Conservation (phyloP, 2,888 invertebrate species). For the Brachylomia viminalis region DNA sequence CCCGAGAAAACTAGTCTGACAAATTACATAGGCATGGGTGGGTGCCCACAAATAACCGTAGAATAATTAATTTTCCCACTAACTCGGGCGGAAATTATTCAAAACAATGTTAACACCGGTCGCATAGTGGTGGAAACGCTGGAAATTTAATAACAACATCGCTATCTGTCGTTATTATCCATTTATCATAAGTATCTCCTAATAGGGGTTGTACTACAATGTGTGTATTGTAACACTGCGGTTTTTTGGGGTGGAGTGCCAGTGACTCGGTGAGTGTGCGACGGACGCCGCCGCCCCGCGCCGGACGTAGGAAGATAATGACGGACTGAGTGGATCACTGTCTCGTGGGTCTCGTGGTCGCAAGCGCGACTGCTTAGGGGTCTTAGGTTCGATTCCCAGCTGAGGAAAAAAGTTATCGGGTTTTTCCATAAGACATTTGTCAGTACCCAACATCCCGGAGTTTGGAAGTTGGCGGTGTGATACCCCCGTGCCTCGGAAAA, state of each 20-base stretch:
- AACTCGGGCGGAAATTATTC: slow-evolving; percentile 50
- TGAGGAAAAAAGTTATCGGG: too few relatives aligned
- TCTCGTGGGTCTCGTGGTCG: too few relatives aligned
- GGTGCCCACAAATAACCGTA: slow-evolving; percentile 26
- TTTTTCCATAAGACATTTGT: too few relatives aligned
- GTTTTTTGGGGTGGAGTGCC: slow-evolving; percentile 52
- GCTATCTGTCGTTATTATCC: slow-evolving; percentile 56
- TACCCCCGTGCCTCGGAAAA: too few relatives aligned
- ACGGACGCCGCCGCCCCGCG: too few relatives aligned
- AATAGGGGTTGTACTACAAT: slow-evolving; percentile 63
- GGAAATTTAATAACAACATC: slow-evolving; percentile 63
- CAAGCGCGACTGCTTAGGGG: too few relatives aligned
- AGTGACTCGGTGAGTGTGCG: slow-evolving; percentile 15
- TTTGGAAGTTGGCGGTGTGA: too few relatives aligned
- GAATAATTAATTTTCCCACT: slow-evolving; percentile 31
- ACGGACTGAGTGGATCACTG: too few relatives aligned
- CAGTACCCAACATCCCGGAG: too few relatives aligned
- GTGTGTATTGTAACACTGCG: slow-evolving; percentile 64
- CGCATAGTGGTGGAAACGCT: slow-evolving; percentile 36
- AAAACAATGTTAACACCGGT: slow-evolving; percentile 54
- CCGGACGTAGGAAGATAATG: not conserved
- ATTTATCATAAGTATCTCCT: slow-evolving; percentile 67
- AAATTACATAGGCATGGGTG: not conserved
- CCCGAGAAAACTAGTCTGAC: not conserved
- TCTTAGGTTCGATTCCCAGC: too few relatives aligned